Evolutionary conservation across 2,113 vertebrate species (phyloP), one percentile per base, ranked within the genome.

Genomic region (Colaptes auratus): DNA sequence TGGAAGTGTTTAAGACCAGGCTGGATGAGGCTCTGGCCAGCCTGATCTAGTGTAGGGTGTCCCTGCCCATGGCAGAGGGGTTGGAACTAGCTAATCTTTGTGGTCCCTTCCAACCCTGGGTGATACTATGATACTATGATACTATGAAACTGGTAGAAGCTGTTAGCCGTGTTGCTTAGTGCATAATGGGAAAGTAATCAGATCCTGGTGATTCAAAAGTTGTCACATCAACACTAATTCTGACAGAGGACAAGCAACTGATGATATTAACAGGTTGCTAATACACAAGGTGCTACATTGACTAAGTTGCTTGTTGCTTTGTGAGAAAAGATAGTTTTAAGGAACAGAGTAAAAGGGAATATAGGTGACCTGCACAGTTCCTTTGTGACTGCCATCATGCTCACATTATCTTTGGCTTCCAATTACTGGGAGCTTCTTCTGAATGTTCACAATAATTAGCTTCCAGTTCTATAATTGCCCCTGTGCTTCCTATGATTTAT

Each of bases 391-490:
- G 86, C 59, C 88, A 79, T 93, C 64, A 59, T 30, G n/a, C n/a
- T 78, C 12, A 30, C 4, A 1, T 80, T 91, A 76, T 85, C 80
- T 83, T 64, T 60, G 77, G 52, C 39, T 86, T 66, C 77, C 56
- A 86, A 61, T 90, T 73, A 85, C 28, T 53, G 39, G 67, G 23
- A 81, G 28, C 25, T 86, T 59, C 83, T 89, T 71, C 36, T 78
- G 60, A 90, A 89, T 93, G 75, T 91, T 96, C 90, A 65, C 75
- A 86, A 70, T 82, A 89, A 91, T 92, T 76, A 90, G 12, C 55
- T 94, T 93, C 78, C 69, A 85, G 72, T 94, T 92, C 91, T 96
- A 90, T 90, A 94, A 92, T 96, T 97, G 93, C 53, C 64, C 19
- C 60, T 11, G 35, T 88, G 55, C 90, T 93, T 92, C 86, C 74